These are phyloP conservation scores for Lordiphosa mommai DNA, from an alignment of 1,140 invertebrate species.

Conservation along the genomic window DNA sequence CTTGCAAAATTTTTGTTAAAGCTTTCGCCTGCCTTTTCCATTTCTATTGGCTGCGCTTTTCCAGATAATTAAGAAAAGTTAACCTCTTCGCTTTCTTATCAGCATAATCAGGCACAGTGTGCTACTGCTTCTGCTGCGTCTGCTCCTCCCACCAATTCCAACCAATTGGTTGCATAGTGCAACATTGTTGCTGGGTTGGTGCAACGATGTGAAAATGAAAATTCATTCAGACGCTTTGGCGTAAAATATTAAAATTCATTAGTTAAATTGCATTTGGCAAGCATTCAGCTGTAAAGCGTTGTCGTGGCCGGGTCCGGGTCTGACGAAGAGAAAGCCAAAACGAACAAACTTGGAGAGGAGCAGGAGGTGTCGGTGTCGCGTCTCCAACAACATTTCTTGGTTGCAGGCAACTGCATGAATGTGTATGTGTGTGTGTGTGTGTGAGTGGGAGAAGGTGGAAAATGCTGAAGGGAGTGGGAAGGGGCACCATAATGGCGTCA, in stretches of 20 bases:
- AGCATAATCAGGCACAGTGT: conserved; percentile 63
- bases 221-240: conserved; percentile 73
- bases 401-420: conserved; percentile 25
- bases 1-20: conserved; percentile 30
- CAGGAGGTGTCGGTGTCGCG: conserved; percentile 16
- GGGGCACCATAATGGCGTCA: conserved; percentile 65
- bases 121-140: neutral
- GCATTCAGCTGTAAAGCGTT: conserved; percentile 73
- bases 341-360: neutral
- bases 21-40: conserved; percentile 15
- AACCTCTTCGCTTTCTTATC: conserved; percentile 73
- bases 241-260: conserved; percentile 79
- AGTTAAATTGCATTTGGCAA: conserved; percentile 79
- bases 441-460: conserved; percentile 4
- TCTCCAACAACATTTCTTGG: conserved; percentile 10
- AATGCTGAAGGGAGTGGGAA: neutral
- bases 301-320: conserved; percentile 45
- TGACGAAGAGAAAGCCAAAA: conserved; percentile 43
- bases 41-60: conserved; percentile 48
- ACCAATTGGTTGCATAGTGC: conserved; percentile 18
- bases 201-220: conserved; percentile 80
- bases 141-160: conserved; percentile 1
- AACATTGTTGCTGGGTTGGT: conserved; percentile 57
- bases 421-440: conserved; percentile 21
- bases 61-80: conserved; percentile 77